phyloP scores from a whole-genome alignment of 2,113 vertebrate genomes.

The Trochalopteron elliotii region DNA sequence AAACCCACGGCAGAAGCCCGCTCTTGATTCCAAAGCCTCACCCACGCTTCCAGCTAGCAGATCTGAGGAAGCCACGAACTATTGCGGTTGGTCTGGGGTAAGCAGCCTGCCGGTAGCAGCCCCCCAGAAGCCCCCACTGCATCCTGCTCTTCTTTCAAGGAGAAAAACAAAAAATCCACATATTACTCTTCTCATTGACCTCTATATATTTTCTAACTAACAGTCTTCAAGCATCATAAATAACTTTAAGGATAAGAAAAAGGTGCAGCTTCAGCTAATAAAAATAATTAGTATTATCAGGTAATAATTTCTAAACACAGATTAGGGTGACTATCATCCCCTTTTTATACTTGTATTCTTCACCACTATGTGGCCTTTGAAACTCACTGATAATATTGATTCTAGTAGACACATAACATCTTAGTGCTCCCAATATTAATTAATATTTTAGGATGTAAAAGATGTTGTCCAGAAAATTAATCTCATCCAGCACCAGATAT shows the following conservation, averaged over 20 bases:
- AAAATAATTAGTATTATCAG: not conserved
- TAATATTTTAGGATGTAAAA: not conserved
- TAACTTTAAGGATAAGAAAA: not conserved
- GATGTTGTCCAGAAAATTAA: not conserved
- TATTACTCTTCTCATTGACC: not conserved
- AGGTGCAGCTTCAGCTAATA: not conserved
- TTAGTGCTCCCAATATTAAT: not conserved
- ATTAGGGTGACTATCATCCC: not conserved
- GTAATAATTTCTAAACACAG: not conserved
- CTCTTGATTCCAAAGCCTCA: no score
- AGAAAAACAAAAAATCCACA: not conserved
- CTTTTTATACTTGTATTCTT: not conserved
- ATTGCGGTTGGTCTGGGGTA: no score
- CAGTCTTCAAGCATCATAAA: not conserved
- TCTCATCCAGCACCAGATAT: not conserved
- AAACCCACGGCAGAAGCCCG: no score
- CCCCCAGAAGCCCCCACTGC: no score
- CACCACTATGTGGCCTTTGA: not conserved
- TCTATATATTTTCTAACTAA: not conserved
- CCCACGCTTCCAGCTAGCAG: no score
- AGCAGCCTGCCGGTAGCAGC: no score
- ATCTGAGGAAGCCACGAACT: no score
- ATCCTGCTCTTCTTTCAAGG: conserved; percentile 1
- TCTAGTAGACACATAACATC: not conserved
- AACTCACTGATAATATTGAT: not conserved